Conservation (phyloP, 2,888 invertebrate species). For the Eupithecia dodoneata region DNA sequence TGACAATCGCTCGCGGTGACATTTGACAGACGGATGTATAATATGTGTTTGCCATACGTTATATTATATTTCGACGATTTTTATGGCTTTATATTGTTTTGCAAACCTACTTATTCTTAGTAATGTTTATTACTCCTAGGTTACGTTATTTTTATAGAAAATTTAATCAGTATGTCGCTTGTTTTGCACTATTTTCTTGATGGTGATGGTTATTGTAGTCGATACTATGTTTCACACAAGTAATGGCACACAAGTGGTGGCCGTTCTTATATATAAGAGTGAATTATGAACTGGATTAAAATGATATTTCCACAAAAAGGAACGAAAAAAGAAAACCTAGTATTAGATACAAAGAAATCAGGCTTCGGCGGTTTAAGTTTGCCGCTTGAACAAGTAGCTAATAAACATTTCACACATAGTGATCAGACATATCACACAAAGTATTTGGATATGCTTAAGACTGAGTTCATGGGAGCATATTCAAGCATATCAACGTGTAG, state of each 20-base stretch:
- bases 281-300: slow-evolving; percentile 5
- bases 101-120: background rate
- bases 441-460: slow-evolving; percentile 63
- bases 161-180: slow-evolving; percentile 3
- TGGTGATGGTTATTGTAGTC: background rate
- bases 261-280: background rate
- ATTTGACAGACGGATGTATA: background rate
- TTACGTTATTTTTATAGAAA: background rate
- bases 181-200: background rate
- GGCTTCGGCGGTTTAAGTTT: background rate
- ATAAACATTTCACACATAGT: slow-evolving; percentile 53
- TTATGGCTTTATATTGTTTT: background rate
- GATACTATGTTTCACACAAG: background rate
- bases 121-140: background rate
- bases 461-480: slow-evolving; percentile 58
- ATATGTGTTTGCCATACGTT: background rate
- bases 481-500: slow-evolving; percentile 43
- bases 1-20: background rate
- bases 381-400: background rate
- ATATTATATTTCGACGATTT: background rate
- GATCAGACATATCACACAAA: slow-evolving; percentile 58
- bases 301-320: background rate
- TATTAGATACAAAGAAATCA: background rate
- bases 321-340: background rate
- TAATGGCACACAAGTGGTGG: background rate